Evolutionary conservation across 2,888 invertebrate species (phyloP), one percentile per base, ranked within the genome.

Genomic region (Heliothis peltigera): DNA sequence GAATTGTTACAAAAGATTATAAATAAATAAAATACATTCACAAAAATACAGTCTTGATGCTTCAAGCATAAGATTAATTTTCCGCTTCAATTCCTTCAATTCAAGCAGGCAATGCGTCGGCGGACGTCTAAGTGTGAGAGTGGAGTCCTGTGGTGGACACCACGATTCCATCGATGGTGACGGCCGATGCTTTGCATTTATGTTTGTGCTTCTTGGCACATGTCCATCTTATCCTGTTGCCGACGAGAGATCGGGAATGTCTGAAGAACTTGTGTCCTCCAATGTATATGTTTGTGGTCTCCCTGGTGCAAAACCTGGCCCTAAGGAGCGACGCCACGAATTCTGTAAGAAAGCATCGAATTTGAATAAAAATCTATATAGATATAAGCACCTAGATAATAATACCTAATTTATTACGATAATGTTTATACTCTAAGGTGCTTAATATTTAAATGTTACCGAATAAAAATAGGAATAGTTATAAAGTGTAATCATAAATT

Each of bases 151-250:
- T 88, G 0, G 93, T 93, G 0, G 91, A 91, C 0, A 92, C 86
- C 0, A 94, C 86, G 1, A 93, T 75, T 0, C 92, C 93, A 53
- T 92, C 91, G 1, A 93, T 86, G 0, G 94, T 94, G 0, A 93
- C 90, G 0, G 93, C 93, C 0, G 94, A 91, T 0, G 90, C 94
- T 76, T 91, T 92, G 64, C 94, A 94, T 76, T 94, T 93, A 60
- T 91, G 87, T 69, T 91, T 93, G 52, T 93, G 91, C 79, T 93
- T 94, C 82, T 93, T 92, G 1, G 93, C 86, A 70, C 94, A 94
- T 0, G 92, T 92, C 94, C 94, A 94, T 39, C 94, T 81, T 69
- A 93, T 92, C 39, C 93, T 87, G 70, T 94, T 89, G 0, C 94
- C 93, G 57, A 91, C 84, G 12, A 93, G 83, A 0, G 93, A 92